phyloP scores from a whole-genome alignment of 1,140 invertebrate genomes.

The Penaeus vannamei region DNA sequence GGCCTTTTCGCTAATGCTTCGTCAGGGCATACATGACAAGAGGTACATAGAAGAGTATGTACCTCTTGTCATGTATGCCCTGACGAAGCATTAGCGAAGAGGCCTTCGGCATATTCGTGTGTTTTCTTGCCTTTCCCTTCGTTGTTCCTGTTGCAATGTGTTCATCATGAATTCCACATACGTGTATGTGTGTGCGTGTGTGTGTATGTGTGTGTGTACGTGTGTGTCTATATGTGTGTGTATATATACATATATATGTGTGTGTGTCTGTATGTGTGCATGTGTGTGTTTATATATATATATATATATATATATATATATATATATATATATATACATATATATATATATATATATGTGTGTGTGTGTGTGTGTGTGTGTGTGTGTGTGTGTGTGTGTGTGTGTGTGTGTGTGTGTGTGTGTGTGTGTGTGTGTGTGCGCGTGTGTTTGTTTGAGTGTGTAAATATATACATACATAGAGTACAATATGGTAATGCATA shows the following conservation, averaged over 20 bases:
- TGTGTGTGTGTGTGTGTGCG: not conserved
- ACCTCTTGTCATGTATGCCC: too few species aligned
- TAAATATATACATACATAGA: not conserved
- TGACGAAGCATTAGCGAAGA: too few species aligned
- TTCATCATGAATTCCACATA: not conserved
- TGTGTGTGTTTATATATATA: not conserved
- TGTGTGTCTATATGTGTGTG: not conserved
- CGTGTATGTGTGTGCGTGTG: not conserved
- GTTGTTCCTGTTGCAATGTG: too few species aligned
- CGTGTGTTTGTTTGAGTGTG: too few species aligned
- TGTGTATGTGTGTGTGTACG: not conserved
- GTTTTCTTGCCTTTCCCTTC: too few species aligned
- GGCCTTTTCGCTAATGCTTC: too few species aligned
- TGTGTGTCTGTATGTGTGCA: not conserved
- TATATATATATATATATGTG: slow-evolving; percentile 20
- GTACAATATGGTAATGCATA: not conserved
- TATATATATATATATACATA: slow-evolving; percentile 22
- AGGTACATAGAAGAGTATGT: too few species aligned
- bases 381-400: not conserved
- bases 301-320: slow-evolving; percentile 1
- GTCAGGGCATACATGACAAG: too few species aligned
- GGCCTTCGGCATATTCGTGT: too few species aligned
- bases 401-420: not conserved
- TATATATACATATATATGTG: slow-evolving; percentile 20
- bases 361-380: too few species aligned